Base-by-base conservation (phyloP, 2,113 vertebrate genomes). In the Ivindomyrus marchei region DNA sequence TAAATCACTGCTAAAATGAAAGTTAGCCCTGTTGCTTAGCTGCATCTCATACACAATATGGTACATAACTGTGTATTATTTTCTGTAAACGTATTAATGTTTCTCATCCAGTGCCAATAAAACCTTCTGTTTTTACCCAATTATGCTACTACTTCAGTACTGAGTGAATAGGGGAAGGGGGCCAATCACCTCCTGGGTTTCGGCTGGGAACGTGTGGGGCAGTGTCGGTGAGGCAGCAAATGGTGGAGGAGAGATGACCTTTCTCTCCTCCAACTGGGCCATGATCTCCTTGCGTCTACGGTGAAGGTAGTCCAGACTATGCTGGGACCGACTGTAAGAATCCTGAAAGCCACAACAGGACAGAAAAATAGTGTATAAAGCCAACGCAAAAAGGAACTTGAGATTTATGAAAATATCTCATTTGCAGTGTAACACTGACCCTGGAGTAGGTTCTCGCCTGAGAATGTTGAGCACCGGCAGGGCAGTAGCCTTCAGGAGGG, bases 221-320 rank as follows among this genome's bases (percentile, higher is more conserved):
- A 99, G 95, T 13, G 97, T 98, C 8, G 98, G 97, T 0, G 98
- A 99, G 0, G 97, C 97, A 45, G 98, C 98, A 88, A 99, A 99
- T 50, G 98, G 98, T 91, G 97, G 98, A 17, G 98, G 98, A 27
- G 98, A 99, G 93, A 99, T 98, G 85, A 98, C 98, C 91, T 98
- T 98, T 91, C 98, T 97, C 92, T 99, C 98, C 93, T 99, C 98
- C 9, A 99, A 94, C 89, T 99, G 98, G 47, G 98, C 97, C 95
- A 99, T 96, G 89, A 99, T 97, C 95, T 99, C 98, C 91, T 98
- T 98, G 3, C 98, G 96, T 77, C 98, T 96, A 49, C 97, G 96
- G 93, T 99, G 98, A 89, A 99, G 95, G 87, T 99, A 98, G 88
- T 99, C 98, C 87, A 99, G 95, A 93, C 97, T 99, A 88, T 96